Conservation (phyloP, 1,140 invertebrate species). For the Lucilia sericata region DNA sequence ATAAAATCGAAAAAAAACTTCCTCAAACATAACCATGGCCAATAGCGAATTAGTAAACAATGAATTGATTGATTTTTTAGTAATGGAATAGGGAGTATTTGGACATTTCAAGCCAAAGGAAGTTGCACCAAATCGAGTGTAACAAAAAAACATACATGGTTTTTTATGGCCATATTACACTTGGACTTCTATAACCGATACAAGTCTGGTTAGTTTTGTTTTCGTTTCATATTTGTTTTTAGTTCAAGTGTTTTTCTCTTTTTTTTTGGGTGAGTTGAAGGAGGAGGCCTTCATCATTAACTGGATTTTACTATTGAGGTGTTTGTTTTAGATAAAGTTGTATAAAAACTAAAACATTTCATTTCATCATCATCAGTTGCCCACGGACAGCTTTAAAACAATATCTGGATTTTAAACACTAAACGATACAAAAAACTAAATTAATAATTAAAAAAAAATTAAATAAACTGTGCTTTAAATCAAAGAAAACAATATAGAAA, state of each 20-base stretch:
- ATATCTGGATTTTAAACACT: not conserved
- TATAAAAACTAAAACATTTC: slow-evolving; percentile 40
- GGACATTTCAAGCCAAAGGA: not conserved
- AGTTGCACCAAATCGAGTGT: not conserved
- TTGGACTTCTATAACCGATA: not conserved
- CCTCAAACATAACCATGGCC: not conserved
- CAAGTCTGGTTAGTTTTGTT: not conserved
- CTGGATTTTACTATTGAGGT: not conserved
- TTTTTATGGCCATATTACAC: not conserved
- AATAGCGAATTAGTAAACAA: no score
- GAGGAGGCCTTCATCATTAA: not conserved
- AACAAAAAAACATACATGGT: not conserved
- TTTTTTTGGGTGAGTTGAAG: not conserved
- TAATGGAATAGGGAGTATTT: no score
- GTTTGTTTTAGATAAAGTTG: not conserved
- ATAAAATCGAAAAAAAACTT: not conserved
- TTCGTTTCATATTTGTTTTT: not conserved
- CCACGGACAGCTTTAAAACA: not conserved
- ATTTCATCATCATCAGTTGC: slow-evolving; percentile 31
- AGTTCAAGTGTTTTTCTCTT: not conserved
- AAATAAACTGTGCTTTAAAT: not conserved
- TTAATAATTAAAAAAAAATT: slow-evolving; percentile 13
- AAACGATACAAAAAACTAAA: slow-evolving; percentile 8
- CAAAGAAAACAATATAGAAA: not conserved
- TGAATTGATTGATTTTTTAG: no score